Evolutionary conservation across 1,140 invertebrate genomes (phyloP).

Genomic region (Hesperophylax magnus): DNA sequence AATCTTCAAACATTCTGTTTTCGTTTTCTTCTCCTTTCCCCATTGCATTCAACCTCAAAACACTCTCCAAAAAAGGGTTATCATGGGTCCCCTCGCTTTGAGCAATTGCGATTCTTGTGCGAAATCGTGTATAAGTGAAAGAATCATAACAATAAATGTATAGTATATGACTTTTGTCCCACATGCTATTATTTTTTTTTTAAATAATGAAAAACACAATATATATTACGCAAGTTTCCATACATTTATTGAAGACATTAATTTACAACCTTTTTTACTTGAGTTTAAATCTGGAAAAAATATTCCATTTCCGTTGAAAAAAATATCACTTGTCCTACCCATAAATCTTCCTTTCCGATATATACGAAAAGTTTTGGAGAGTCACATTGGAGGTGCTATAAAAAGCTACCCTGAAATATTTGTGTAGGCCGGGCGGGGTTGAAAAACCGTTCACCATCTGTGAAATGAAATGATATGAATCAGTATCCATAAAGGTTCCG

Average conservation of each 20-base stretch:
- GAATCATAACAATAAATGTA: too few relatives aligned
- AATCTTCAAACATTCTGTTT: too few relatives aligned
- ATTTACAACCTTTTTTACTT: too few relatives aligned
- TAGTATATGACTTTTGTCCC: too few relatives aligned
- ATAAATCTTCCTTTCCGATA: constrained; percentile 30
- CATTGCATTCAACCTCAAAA: too few relatives aligned
- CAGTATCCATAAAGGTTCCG: constrained; percentile 48
- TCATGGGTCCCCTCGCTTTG: too few relatives aligned
- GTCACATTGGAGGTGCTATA: background rate
- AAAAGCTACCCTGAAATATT: constrained; percentile 33
- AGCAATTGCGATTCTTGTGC: too few relatives aligned
- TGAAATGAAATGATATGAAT: constrained; percentile 53
- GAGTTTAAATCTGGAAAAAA: background rate
- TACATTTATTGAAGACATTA: background rate
- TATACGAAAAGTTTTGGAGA: constrained; percentile 25
- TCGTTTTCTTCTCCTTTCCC: too few relatives aligned
- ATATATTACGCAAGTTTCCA: background rate
- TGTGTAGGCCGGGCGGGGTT: constrained; percentile 11
- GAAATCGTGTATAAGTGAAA: too few relatives aligned
- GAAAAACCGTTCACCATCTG: constrained; percentile 40
- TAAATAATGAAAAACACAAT: background rate
- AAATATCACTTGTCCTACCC: constrained; percentile 20
- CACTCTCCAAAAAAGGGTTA: too few relatives aligned
- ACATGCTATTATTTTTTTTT: too few relatives aligned
- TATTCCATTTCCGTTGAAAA: background rate